These are phyloP conservation scores for Drymonia ruficornis DNA, from an alignment of 2,888 invertebrate species.

Conservation along the genomic window DNA sequence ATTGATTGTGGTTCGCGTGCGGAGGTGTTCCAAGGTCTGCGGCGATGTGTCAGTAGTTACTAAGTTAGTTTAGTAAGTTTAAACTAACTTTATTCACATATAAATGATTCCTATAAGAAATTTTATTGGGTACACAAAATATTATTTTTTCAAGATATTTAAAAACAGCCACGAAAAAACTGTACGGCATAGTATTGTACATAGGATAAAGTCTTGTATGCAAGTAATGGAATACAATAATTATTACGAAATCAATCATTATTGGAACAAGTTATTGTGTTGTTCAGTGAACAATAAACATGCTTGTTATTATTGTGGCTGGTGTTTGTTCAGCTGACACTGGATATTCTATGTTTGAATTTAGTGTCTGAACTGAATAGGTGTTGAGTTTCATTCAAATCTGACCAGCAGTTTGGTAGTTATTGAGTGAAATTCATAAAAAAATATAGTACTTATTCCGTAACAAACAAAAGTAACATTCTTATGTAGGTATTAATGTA, in stretches of 20 bases:
- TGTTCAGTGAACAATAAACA: background rate
- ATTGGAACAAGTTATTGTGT: too few species aligned
- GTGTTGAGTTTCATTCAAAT: background rate
- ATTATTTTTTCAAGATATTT: too few species aligned
- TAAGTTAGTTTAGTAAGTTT: background rate
- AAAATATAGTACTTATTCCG: too few species aligned
- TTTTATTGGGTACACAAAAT: background rate
- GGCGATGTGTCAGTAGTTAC: slow-evolving; percentile 8
- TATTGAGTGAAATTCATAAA: background rate
- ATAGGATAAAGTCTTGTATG: too few species aligned
- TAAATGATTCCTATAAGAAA: background rate
- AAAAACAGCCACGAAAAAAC: too few species aligned
- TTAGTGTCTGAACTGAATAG: background rate
- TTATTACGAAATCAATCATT: too few species aligned
- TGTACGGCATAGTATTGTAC: too few species aligned
- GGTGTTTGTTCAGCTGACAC: background rate
- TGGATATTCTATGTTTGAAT: background rate
- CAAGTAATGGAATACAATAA: too few species aligned
- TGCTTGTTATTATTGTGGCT: background rate
- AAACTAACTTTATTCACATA: background rate
- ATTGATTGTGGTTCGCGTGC: slow-evolving; percentile 27
- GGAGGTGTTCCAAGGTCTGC: slow-evolving; percentile 28
- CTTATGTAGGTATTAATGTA: too few species aligned
- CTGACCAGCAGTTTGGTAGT: background rate
- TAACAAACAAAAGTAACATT: too few species aligned